phyloP scores from a whole-genome alignment of 2,797 vertebrate genomes.

The Spinus pinus region DNA sequence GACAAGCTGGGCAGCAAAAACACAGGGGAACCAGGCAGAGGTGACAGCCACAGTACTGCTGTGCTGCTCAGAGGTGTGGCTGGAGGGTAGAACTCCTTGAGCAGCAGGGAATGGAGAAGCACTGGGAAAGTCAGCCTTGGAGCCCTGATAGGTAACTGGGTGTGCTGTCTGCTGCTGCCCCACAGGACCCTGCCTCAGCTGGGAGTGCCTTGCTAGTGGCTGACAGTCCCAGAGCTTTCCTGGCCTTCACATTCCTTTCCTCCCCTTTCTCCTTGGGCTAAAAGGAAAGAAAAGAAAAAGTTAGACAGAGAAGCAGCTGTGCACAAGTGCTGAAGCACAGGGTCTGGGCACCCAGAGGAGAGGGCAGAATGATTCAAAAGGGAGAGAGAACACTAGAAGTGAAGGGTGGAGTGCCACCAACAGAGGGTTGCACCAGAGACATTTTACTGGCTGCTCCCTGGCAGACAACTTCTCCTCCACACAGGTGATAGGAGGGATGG shows the following conservation, averaged over 20 bases:
- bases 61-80: accelerated
- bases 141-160: background rate
- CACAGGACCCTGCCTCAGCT: background rate
- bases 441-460: background rate
- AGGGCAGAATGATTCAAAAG: background rate
- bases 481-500: accelerated
- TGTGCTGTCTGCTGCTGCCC: background rate
- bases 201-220: accelerated
- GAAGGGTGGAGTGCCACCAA: background rate
- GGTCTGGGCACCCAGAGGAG: background rate
- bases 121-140: background rate
- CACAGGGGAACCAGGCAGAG: background rate
- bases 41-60: background rate
- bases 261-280: background rate
- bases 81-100: background rate
- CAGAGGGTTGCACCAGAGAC: background rate
- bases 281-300: background rate
- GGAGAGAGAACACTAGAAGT: background rate
- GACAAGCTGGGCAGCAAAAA: background rate
- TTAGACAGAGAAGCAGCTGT: background rate
- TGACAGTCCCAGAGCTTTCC: background rate
- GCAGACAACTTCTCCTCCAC: accelerated
- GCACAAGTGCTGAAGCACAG: background rate
- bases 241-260: background rate
- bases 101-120: background rate